These are phyloP conservation scores for Meiosimyza decipiens DNA, from an alignment of 2,888 invertebrate species.

Conservation along the genomic window DNA sequence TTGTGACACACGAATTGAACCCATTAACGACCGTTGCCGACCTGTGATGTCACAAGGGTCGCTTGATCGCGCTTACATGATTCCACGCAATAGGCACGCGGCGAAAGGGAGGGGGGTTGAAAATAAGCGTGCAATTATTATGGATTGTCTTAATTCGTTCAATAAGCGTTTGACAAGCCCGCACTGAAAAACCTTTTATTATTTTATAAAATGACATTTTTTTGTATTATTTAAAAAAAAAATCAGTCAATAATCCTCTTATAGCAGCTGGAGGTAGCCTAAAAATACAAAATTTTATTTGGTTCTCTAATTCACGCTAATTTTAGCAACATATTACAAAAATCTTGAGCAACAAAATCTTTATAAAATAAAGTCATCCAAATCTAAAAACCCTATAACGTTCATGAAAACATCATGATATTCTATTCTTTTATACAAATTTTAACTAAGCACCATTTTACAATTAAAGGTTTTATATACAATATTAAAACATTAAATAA, in stretches of 20 bases:
- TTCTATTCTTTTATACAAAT: too few relatives aligned
- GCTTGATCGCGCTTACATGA: conserved; percentile 40
- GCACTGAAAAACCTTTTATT: conserved; percentile 21
- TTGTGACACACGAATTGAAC: conserved; percentile 62
- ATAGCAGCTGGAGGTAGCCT: conserved; percentile 41
- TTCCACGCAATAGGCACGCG: conserved; percentile 23
- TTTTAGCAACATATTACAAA: too few relatives aligned
- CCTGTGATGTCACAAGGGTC: conserved; percentile 58
- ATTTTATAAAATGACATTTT: conserved; percentile 24
- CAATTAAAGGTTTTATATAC: too few relatives aligned
- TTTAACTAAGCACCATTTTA: too few relatives aligned
- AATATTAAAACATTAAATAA: too few relatives aligned
- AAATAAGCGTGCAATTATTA: conserved; percentile 38
- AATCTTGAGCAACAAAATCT: too few relatives aligned
- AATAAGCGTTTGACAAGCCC: conserved; percentile 23
- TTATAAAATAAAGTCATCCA: too few relatives aligned
- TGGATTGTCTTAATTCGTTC: conserved; percentile 41
- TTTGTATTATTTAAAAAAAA: conserved; percentile 44
- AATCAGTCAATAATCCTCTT: conserved; percentile 47
- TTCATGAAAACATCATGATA: too few relatives aligned
- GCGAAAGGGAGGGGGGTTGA: conserved; percentile 38
- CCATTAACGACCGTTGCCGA: conserved; percentile 62
- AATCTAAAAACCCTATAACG: too few relatives aligned
- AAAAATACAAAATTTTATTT: neutral
- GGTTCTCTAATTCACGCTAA: neutral